A percentile compares a stretch with the other conserved stretches of the same genome.
Conservation (phyloP, 2,888 invertebrate genomes). For the Griposia aprilina region DNA sequence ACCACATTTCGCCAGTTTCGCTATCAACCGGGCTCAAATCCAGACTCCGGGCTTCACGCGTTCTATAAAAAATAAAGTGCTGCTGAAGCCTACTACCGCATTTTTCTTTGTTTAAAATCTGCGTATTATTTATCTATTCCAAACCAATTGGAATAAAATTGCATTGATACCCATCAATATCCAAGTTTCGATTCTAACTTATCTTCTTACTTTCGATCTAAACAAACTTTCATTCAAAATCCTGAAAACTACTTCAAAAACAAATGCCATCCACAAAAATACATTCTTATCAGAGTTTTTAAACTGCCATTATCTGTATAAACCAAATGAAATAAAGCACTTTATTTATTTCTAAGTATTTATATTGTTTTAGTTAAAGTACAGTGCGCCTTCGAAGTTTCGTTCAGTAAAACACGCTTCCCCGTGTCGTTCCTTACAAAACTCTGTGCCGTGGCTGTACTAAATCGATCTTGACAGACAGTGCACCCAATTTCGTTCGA, state of each 20-base stretch:
- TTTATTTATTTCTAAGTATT: conserved; percentile 37
- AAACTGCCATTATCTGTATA: conserved; percentile 27
- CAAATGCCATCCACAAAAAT: conserved; percentile 13
- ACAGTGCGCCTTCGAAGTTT: conserved; percentile 50
- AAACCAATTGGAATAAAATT: not conserved
- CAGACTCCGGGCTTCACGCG: too few relatives aligned
- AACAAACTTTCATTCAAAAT: not conserved
- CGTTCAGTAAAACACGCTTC: conserved; percentile 39
- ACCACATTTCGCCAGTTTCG: too few relatives aligned
- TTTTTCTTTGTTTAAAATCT: not conserved
- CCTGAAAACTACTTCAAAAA: conserved; percentile 12
- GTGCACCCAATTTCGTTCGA: conserved; percentile 45
- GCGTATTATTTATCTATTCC: not conserved
- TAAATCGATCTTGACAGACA: conserved; percentile 54
- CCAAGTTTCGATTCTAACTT: not conserved
- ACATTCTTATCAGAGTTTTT: conserved; percentile 29
- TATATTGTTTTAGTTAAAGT: conserved; percentile 53
- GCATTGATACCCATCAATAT: not conserved
- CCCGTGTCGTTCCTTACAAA: conserved; percentile 52
- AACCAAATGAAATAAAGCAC: conserved; percentile 50
- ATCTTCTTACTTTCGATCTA: not conserved
- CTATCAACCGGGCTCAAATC: too few relatives aligned
- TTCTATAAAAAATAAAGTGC: not conserved
- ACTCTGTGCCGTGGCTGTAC: conserved; percentile 45
- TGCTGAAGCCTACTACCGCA: not conserved